phyloP scores from a whole-genome alignment of 2,888 invertebrate genomes.

The Anorthoa munda region DNA sequence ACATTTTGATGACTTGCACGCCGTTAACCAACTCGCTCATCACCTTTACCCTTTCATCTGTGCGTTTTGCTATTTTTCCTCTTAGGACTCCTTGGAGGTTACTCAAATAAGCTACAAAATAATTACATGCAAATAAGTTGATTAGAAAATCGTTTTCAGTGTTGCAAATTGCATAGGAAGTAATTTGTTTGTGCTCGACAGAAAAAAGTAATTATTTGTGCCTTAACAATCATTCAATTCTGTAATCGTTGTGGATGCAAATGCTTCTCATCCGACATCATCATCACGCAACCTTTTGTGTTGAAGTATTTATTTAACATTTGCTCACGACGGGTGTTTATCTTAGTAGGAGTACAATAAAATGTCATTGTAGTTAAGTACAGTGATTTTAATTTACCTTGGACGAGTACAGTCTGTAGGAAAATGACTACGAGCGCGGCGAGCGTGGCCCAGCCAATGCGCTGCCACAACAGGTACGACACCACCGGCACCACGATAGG shows the following conservation, averaged over 20 bases:
- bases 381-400: conserved; percentile 77
- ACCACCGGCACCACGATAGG: conserved; percentile 93
- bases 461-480: conserved; percentile 87
- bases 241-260: conserved; percentile 26
- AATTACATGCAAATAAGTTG: conserved; percentile 10
- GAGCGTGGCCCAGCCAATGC: conserved; percentile 83
- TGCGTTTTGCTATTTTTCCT: conserved; percentile 92
- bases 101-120: conserved; percentile 86
- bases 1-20: conserved; percentile 96
- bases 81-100: conserved; percentile 86
- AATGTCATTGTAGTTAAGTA: conserved; percentile 31
- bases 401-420: conserved; percentile 91
- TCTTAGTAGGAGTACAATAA: conserved; percentile 24
- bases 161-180: conserved; percentile 16
- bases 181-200: conserved; percentile 19
- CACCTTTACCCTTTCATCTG: conserved; percentile 94
- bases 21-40: conserved; percentile 96
- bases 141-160: conserved; percentile 12
- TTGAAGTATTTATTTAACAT: conserved; percentile 37
- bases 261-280: conserved; percentile 34
- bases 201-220: conserved; percentile 14
- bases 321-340: conserved; percentile 31
- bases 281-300: conserved; percentile 42
- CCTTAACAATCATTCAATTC: conserved; percentile 12
- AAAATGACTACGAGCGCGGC: conserved; percentile 88